phyloP scores from a whole-genome alignment of 92 coral and sea anemone genomes.

The Scolanthus callimorphus region DNA sequence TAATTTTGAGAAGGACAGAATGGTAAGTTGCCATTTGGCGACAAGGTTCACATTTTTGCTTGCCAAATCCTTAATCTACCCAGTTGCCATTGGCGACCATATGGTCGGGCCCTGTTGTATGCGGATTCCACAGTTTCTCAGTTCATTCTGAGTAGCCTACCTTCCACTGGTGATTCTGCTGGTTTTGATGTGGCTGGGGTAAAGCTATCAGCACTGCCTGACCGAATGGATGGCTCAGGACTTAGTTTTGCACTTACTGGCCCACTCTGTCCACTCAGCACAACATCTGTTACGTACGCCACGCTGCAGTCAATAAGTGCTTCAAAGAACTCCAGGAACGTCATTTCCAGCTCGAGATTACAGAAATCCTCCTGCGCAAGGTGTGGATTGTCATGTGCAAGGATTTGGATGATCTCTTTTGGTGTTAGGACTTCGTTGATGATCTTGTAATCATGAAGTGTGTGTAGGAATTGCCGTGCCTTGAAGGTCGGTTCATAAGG shows the following conservation, averaged over 20 bases:
- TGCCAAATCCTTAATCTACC: too few relatives aligned
- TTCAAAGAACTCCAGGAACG: constrained; percentile 93
- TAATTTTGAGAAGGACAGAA: too few relatives aligned
- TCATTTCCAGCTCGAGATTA: constrained; percentile 86
- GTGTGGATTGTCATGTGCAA: constrained; percentile 76
- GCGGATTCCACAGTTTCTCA: too few relatives aligned
- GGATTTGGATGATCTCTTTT: constrained; percentile 68
- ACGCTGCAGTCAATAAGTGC: constrained; percentile 83
- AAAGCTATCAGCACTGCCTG: constrained; percentile 80
- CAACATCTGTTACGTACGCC: constrained; percentile 81
- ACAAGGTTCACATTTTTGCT: too few relatives aligned
- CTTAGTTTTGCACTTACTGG: constrained; percentile 65
- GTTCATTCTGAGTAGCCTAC: too few relatives aligned
- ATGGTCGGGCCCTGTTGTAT: too few relatives aligned
- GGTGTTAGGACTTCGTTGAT: constrained; percentile 70
- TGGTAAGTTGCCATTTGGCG: too few relatives aligned
- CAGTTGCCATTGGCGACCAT: too few relatives aligned
- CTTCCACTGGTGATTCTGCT: constrained; percentile 47
- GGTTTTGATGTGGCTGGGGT: constrained; percentile 77
- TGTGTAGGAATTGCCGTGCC: constrained; percentile 76
- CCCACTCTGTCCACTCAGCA: constrained; percentile 69
- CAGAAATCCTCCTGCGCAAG: constrained; percentile 82
- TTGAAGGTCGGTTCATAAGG: constrained; percentile 80
- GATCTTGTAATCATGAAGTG: constrained; percentile 76
- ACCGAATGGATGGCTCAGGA: constrained; percentile 69